A percentile compares a stretch with the other conserved stretches of the same genome.
Evolutionary conservation across 2,113 vertebrate species (phyloP).

Genomic region (Xiphorhynchus elegans): DNA sequence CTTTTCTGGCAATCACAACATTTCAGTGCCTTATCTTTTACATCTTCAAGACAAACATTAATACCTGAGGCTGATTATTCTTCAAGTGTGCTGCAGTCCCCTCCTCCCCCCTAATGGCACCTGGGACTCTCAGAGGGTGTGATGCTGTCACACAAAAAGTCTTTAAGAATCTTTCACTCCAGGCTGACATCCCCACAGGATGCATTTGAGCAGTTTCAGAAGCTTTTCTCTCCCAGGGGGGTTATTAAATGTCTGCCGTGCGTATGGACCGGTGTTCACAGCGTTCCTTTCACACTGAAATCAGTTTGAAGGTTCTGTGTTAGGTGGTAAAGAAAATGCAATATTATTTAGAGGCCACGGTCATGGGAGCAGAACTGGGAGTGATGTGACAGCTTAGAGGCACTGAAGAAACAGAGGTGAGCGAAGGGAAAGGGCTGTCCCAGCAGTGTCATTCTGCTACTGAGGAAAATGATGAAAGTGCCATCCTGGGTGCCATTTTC

Average conservation of each 20-base stretch:
- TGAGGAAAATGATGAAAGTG: background rate
- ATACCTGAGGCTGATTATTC: conserved; percentile 64
- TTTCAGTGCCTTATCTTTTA: conserved; percentile 18
- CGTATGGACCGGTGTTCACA: background rate
- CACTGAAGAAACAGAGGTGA: conserved; percentile 19
- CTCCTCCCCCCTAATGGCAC: conserved; percentile 45
- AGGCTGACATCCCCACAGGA: conserved; percentile 50
- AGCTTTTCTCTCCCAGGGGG: conserved; percentile 37
- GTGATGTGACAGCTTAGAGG: conserved; percentile 34
- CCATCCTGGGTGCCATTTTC: background rate
- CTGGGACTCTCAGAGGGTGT: conserved; percentile 53
- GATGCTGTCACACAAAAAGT: conserved; percentile 66
- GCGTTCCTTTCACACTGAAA: conserved; percentile 62
- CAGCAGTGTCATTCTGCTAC: conserved; percentile 10
- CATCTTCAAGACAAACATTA: conserved; percentile 60
- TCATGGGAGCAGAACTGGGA: background rate
- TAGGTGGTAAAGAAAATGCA: conserved; percentile 49
- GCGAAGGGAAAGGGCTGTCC: conserved; percentile 30
- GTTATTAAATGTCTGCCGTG: conserved; percentile 50
- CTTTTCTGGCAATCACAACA: background rate
- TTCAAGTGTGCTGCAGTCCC: background rate
- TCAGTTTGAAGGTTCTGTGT: conserved; percentile 24
- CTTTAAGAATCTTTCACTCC: conserved; percentile 59
- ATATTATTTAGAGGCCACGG: conserved; percentile 12
- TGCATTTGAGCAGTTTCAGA: conserved; percentile 55